These are phyloP conservation scores for Drosophila insularis DNA, from an alignment of 1,140 invertebrate species.

Conservation along the genomic window DNA sequence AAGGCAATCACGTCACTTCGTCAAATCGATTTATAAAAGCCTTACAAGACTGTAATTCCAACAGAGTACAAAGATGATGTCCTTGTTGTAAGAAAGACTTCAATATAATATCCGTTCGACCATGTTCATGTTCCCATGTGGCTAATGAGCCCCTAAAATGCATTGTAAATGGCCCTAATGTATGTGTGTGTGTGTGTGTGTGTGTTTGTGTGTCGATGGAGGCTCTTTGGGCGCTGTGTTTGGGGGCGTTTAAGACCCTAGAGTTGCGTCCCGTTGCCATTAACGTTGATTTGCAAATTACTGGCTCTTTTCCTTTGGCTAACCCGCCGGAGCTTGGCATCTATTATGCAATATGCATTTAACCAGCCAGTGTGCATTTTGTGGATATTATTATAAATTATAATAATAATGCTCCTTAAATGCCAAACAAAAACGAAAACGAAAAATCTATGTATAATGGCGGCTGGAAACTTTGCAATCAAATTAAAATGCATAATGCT, in stretches of 20 bases:
- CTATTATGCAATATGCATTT: slow-evolving; percentile 50
- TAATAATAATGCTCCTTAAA: slow-evolving; percentile 63
- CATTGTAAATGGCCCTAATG: slow-evolving; percentile 13
- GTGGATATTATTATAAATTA: slow-evolving; percentile 59
- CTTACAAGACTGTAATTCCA: slow-evolving; percentile 34
- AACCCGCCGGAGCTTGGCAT: not conserved
- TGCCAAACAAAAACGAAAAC: not conserved
- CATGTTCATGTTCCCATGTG: slow-evolving; percentile 10
- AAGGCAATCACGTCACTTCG: slow-evolving; percentile 41
- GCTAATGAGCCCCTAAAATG: slow-evolving; percentile 49
- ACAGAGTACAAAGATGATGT: slow-evolving; percentile 39
- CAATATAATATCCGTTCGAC: not conserved
- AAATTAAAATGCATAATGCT: slow-evolving; percentile 65
- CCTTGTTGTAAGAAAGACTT: slow-evolving; percentile 17
- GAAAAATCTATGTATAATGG: not conserved
- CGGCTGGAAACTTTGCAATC: slow-evolving; percentile 38
- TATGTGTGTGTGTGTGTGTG: slow-evolving; percentile 11
- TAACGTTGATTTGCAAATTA: slow-evolving; percentile 46
- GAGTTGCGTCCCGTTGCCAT: slow-evolving; percentile 38
- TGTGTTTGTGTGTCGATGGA: slow-evolving; percentile 3
- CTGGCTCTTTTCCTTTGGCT: not conserved
- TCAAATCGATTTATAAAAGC: slow-evolving; percentile 55
- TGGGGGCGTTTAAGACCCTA: not conserved
- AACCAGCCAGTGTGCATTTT: not conserved
- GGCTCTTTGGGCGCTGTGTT: not conserved